A percentile compares a stretch with the other conserved stretches of the same genome.
phyloP scores from a whole-genome alignment of 64 coral and sea anemone species.

The Anthopleura sola region DNA sequence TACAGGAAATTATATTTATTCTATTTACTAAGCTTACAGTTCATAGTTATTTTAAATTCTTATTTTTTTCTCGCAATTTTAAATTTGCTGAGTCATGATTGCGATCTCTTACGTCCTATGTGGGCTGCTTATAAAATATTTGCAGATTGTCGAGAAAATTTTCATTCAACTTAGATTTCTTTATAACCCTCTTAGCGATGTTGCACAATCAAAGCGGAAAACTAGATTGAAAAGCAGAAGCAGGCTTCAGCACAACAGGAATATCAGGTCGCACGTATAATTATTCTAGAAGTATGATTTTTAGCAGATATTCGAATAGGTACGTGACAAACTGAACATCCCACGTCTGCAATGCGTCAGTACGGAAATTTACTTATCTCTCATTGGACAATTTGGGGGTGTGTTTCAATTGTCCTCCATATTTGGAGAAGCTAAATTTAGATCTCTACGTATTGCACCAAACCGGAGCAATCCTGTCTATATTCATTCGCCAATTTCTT shows the following conservation, averaged over 20 bases:
- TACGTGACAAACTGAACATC: constrained; percentile 15
- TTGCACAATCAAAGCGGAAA: not conserved
- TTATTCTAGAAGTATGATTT: not conserved
- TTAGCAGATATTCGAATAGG: not conserved
- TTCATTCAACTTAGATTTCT: not conserved
- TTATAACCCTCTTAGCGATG: not conserved
- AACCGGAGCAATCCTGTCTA: not conserved
- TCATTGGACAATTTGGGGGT: constrained; percentile 8
- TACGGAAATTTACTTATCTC: not conserved
- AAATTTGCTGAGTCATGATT: not conserved
- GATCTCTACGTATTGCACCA: not conserved
- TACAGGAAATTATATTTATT: not conserved
- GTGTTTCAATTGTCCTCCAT: constrained; percentile 1
- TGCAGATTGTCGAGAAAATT: not conserved
- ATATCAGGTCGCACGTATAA: not conserved
- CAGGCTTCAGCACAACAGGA: not conserved
- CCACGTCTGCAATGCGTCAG: constrained; percentile 4
- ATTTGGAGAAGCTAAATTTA: constrained; percentile 13
- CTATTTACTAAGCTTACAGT: not conserved
- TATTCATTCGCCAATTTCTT: not conserved
- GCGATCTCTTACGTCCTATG: not conserved
- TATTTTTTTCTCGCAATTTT: too few relatives aligned
- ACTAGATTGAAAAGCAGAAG: not conserved
- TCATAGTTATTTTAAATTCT: too few relatives aligned
- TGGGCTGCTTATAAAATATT: not conserved